A percentile compares a stretch with the other conserved stretches of the same genome.
Evolutionary conservation across 2,797 vertebrate species (phyloP).

Genomic region (Xerus rutilus): DNA sequence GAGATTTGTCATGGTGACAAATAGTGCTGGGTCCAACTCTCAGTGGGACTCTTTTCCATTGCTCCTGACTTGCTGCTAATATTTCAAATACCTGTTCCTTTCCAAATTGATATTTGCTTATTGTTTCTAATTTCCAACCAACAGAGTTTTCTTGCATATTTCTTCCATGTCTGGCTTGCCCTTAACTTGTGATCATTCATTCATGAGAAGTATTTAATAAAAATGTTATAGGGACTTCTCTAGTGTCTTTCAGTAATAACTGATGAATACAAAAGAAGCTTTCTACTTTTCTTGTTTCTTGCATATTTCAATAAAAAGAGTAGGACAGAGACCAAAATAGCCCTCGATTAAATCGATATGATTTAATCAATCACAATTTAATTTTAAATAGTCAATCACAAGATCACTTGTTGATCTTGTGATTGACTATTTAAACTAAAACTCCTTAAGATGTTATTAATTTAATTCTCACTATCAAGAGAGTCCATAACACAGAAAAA

Average conservation of each 20-base stretch:
- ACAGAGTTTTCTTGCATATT: background rate
- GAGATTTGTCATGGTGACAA: background rate
- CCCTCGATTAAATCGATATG: too few relatives aligned
- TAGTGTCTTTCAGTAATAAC: background rate
- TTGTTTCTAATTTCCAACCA: slow-evolving; percentile 48
- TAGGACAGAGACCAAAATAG: background rate
- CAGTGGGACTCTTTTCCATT: background rate
- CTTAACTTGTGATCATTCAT: background rate
- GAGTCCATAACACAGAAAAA: background rate
- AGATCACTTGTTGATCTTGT: background rate
- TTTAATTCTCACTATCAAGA: background rate
- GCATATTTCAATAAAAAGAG: background rate
- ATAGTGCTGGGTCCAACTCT: background rate
- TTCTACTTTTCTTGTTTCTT: background rate
- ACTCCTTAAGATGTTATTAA: background rate
- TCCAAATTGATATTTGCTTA: background rate
- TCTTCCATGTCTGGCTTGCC: background rate
- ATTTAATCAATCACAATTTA: too few relatives aligned
- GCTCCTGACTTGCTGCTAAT: background rate
- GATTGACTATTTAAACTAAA: background rate
- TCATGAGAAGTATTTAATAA: background rate
- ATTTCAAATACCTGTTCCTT: background rate
- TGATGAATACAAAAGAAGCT: background rate
- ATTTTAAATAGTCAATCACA: too few relatives aligned
- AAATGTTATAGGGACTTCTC: background rate